Conservation (phyloP, 2,113 vertebrate genomes). For the Mormyrus lacerda region DNA sequence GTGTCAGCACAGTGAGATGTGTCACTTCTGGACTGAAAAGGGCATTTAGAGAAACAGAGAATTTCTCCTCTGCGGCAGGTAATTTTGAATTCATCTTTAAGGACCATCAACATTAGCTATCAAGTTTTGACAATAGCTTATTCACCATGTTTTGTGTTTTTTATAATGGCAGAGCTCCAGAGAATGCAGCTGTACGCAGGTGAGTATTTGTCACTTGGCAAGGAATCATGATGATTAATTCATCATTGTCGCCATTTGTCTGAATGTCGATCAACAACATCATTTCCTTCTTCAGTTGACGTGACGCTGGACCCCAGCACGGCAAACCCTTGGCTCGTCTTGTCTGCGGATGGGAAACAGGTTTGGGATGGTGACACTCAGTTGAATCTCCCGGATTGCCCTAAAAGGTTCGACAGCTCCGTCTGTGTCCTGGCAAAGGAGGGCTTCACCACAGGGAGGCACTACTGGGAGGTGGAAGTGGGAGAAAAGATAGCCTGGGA, state of each 20-base stretch:
- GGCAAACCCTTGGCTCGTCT: not conserved
- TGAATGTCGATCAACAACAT: not conserved
- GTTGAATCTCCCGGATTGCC: not conserved
- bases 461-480: not conserved
- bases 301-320: constrained; percentile 8
- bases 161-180: not conserved
- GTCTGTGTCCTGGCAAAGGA: not conserved
- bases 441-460: not conserved
- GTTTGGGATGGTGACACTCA: not conserved
- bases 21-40: not conserved
- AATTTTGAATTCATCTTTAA: not conserved
- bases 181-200: not conserved
- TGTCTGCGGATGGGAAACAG: constrained; percentile 1
- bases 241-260: not conserved
- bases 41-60: not conserved
- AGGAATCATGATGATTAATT: not conserved
- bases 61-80: not conserved
- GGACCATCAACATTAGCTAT: not conserved
- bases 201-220: not conserved
- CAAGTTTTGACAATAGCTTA: not conserved
- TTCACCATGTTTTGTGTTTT: not conserved
- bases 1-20: not conserved
- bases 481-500: not conserved
- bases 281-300: not conserved
- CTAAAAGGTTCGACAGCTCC: not conserved